phyloP scores from a whole-genome alignment of 37 sponge, comb jelly and placozoan species.

The Bolinopsis microptera region DNA sequence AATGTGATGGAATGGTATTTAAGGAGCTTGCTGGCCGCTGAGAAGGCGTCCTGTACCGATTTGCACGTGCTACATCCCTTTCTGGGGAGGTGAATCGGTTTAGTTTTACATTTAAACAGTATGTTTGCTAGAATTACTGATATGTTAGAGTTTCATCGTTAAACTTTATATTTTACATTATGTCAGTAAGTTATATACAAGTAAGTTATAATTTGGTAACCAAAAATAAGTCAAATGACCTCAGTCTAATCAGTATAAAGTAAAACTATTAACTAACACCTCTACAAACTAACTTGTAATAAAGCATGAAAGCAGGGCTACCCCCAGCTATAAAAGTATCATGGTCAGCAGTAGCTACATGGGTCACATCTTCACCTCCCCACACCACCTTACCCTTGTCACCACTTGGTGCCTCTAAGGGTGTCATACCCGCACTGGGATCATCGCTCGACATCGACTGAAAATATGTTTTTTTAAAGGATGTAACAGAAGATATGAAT shows the following conservation, averaged over 20 bases:
- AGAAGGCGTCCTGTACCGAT: constrained; percentile 1
- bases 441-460: constrained; percentile 36
- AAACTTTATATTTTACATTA: too few species aligned
- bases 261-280: too few species aligned
- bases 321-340: not conserved
- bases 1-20: constrained; percentile 2
- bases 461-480: too few species aligned
- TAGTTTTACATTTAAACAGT: too few species aligned
- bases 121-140: too few species aligned
- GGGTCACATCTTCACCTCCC: not conserved
- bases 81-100: not conserved
- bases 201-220: too few species aligned
- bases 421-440: constrained; percentile 1
- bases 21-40: not conserved
- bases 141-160: too few species aligned
- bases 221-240: too few species aligned
- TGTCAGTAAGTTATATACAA: too few species aligned
- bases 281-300: constrained; percentile 29
- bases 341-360: not conserved
- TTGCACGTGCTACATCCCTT: constrained; percentile 5
- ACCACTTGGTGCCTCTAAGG: not conserved
- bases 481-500: too few species aligned
- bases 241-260: too few species aligned
- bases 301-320: not conserved
- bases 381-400: not conserved